Evolutionary conservation across 2,797 vertebrate genomes (phyloP).

Genomic region (Jordanella pulchra): DNA sequence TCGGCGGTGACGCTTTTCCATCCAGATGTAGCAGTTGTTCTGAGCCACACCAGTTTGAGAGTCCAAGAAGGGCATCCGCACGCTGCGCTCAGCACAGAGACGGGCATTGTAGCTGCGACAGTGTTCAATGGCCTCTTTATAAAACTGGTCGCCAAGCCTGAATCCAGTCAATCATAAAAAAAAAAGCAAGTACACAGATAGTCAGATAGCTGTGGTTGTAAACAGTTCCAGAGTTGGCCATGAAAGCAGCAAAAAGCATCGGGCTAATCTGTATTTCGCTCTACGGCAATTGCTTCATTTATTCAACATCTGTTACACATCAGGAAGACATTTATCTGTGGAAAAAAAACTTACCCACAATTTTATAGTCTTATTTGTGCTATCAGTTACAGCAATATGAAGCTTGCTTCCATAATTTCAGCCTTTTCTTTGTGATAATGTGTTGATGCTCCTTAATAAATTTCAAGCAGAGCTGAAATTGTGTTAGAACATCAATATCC

Average conservation of each 20-base stretch:
- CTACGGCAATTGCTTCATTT: background rate
- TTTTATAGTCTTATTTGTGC: constrained; percentile 17
- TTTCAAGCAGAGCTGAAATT: constrained; percentile 26
- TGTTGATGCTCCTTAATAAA: constrained; percentile 4
- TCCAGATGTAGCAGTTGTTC: constrained; percentile 99
- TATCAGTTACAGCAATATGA: constrained; percentile 14
- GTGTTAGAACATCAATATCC: constrained; percentile 18
- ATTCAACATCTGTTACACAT: constrained; percentile 17
- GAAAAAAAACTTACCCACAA: constrained; percentile 15
- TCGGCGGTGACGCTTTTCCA: constrained; percentile 93
- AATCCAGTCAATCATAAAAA: constrained; percentile 18
- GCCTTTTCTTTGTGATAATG: constrained; percentile 13
- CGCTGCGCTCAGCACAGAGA: constrained; percentile 91
- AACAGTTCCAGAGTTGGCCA: background rate
- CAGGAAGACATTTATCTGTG: background rate
- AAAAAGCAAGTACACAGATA: background rate
- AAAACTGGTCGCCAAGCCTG: constrained; percentile 97
- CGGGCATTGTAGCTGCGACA: constrained; percentile 96
- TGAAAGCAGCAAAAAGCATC: background rate
- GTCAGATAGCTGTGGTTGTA: background rate
- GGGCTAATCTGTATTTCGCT: constrained; percentile 1
- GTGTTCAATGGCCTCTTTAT: constrained; percentile 95
- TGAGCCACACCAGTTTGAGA: constrained; percentile 97
- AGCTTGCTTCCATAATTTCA: constrained; percentile 33
- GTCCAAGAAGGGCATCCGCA: constrained; percentile 95